Base-by-base conservation (phyloP, 2,888 invertebrate genomes). In the Carterocephalus palaemon region DNA sequence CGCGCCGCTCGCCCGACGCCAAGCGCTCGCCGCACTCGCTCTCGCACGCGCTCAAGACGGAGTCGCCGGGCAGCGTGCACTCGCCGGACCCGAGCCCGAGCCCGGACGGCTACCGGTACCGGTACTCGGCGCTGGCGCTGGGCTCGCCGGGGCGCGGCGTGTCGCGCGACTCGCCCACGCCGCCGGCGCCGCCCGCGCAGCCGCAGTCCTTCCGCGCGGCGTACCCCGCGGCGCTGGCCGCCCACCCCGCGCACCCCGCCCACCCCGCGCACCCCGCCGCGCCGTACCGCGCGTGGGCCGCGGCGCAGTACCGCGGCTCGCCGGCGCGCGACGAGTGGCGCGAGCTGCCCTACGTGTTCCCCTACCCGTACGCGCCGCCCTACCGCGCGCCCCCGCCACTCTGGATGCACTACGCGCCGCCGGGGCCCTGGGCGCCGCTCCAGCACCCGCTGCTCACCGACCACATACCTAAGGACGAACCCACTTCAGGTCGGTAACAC, bases 391-490 rank as follows among this genome's bases (percentile, higher is more conserved):
- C 55, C 64, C 84, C 60, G 60, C 86, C 75, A 67, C 79, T 74
- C 52, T 88, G 84, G 87, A 73, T 75, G 78, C 88, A 74, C 72
- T 85, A 81, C 70, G 78, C 67, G 50, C 67, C 85, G 56, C 87
- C 86, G 23, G 85, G 87, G 48, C 87, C 88, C 50, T 89, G 89
- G 89, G 80, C 88, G 55, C 84, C 85, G 56, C 83, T 88, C 54
- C 71, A 81, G 51, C 82, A 82, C 54, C 82, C 83, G 51, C 75
- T 83, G 49, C 73, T 84, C 64, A 77, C 81, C 49, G 85, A 88
- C 59, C 82, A 79, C 64, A 83, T 88, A 65, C 88, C 86, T 58
- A 84, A 86, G 73, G 89, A 89, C 58, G 90, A 90, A 69, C 85
- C 88, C 67, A 83, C 88, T 63, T 87, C 89, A 77, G 90, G 90